A percentile compares a stretch with the other conserved stretches of the same genome.
These are phyloP conservation scores for Cyanistes caeruleus DNA, from an alignment of 2,113 vertebrate species.

Conservation along the genomic window DNA sequence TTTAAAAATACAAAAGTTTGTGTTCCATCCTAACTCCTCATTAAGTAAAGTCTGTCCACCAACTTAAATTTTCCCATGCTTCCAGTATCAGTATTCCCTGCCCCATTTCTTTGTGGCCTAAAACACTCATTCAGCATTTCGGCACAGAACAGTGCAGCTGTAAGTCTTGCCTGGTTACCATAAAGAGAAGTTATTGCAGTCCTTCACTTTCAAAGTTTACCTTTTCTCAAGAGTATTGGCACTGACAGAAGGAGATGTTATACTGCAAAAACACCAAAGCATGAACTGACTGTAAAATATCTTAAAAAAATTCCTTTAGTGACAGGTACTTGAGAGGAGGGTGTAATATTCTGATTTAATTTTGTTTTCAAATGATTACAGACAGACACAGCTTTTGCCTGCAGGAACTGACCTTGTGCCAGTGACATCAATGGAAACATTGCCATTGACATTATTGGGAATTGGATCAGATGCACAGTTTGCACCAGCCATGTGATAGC, in stretches of 20 bases:
- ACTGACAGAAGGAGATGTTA: neutral
- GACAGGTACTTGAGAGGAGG: neutral
- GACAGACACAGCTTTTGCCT: neutral
- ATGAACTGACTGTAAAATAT: neutral
- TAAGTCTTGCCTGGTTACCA: neutral
- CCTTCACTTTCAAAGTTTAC: neutral
- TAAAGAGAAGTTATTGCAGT: neutral
- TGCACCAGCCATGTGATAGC: neutral
- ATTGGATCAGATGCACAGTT: neutral
- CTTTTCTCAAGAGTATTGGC: neutral
- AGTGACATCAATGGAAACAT: slow-evolving; percentile 7
- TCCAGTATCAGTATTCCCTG: neutral
- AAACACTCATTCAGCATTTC: neutral
- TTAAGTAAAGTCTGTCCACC: neutral
- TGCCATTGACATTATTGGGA: neutral
- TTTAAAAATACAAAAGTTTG: neutral
- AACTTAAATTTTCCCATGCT: neutral
- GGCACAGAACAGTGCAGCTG: neutral
- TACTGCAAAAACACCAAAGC: neutral
- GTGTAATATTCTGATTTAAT: neutral
- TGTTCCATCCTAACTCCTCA: neutral
- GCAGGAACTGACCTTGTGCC: neutral
- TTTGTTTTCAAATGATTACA: neutral
- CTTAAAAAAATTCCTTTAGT: neutral
- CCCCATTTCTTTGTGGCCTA: neutral